A percentile compares a stretch with the other conserved stretches of the same genome.
phyloP scores from a whole-genome alignment of 2,888 invertebrate species.

The Diplazon laetatorius region DNA sequence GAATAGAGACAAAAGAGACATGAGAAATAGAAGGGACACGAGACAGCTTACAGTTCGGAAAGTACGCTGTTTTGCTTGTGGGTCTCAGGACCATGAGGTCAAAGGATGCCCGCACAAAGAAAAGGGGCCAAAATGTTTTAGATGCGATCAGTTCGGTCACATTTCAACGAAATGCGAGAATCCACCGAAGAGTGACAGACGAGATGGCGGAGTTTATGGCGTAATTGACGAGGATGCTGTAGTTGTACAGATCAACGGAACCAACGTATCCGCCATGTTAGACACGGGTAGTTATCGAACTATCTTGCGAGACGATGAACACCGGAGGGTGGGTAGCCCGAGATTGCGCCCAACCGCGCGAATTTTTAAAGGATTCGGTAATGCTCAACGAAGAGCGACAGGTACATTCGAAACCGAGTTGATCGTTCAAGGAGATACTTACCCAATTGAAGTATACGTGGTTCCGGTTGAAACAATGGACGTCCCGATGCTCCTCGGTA shows the following conservation, averaged over 20 bases:
- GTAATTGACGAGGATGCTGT: too few relatives aligned
- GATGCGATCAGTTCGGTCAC: slow-evolving; percentile 42
- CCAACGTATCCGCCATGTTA: slow-evolving; percentile 38
- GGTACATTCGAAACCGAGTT: slow-evolving; percentile 39
- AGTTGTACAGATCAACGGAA: neutral
- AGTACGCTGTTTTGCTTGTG: too few relatives aligned
- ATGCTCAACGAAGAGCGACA: slow-evolving; percentile 5
- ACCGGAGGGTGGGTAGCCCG: slow-evolving; percentile 51
- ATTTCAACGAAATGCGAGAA: too few relatives aligned
- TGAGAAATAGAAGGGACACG: too few relatives aligned
- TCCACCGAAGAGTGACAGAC: too few relatives aligned
- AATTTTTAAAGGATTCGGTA: slow-evolving; percentile 53
- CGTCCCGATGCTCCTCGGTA: slow-evolving; percentile 41
- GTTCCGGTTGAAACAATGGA: slow-evolving; percentile 39
- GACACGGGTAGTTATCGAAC: slow-evolving; percentile 48
- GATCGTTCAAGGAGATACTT: slow-evolving; percentile 20
- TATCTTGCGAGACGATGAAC: slow-evolving; percentile 35
- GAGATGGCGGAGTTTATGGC: too few relatives aligned
- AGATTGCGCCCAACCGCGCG: slow-evolving; percentile 15
- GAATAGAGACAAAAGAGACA: too few relatives aligned
- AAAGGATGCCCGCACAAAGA: too few relatives aligned
- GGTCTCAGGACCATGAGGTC: too few relatives aligned
- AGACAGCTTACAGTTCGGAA: too few relatives aligned
- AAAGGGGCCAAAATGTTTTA: too few relatives aligned
- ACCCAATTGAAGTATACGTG: slow-evolving; percentile 34